Evolutionary conservation across 1,140 invertebrate genomes (phyloP).

Genomic region (Monochamus saltuarius): DNA sequence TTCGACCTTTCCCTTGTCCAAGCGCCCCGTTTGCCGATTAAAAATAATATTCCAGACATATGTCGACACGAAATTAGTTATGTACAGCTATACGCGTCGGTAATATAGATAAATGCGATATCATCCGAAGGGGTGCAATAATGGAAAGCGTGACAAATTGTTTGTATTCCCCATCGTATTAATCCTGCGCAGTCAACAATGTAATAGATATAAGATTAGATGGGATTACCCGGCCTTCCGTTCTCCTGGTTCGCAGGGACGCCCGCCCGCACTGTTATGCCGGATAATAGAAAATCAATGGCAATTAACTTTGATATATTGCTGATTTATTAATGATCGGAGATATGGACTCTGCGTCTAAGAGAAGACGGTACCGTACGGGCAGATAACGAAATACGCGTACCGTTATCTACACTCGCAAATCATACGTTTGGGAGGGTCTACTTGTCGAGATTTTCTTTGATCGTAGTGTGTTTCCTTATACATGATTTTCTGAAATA

Average conservation of each 20-base stretch:
- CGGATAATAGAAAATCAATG: conserved; percentile 43
- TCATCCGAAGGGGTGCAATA: conserved; percentile 37
- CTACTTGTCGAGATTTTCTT: no score
- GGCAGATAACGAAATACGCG: no score
- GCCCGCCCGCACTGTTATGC: conserved; percentile 21
- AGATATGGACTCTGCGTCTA: neutral
- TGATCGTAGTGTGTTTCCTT: no score
- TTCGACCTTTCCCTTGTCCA: no score
- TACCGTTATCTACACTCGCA: no score
- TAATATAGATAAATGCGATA: conserved; percentile 46
- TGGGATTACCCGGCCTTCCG: conserved; percentile 33
- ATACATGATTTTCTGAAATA: no score
- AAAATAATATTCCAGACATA: conserved; percentile 27
- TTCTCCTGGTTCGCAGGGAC: conserved; percentile 3
- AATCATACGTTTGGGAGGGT: no score
- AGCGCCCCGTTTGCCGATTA: neutral
- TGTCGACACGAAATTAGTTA: conserved; percentile 25
- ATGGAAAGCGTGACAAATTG: conserved; percentile 47
- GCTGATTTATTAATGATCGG: conserved; percentile 37
- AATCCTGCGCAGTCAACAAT: conserved; percentile 46
- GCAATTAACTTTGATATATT: conserved; percentile 41
- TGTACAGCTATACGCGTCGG: conserved; percentile 21
- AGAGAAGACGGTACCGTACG: no score
- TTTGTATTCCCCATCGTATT: conserved; percentile 47
- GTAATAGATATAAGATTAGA: conserved; percentile 49